Evolutionary conservation across 2,888 invertebrate species (phyloP).

Genomic region (Meta bourneti): DNA sequence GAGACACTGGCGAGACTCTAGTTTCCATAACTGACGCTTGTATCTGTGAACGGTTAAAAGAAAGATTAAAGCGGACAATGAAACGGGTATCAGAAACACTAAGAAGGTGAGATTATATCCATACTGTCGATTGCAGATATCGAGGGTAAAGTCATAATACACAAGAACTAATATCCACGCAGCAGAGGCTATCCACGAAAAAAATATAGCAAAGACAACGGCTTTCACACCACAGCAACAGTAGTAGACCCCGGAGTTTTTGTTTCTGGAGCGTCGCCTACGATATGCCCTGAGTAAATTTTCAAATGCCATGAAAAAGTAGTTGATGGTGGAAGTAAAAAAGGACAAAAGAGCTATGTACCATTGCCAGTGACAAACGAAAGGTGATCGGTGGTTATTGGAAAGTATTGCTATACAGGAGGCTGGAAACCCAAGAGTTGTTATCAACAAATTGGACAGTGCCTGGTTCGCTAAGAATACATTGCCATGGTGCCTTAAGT

Average conservation of each 20-base stretch:
- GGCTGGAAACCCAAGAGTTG: constrained; percentile 72
- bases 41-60: constrained; percentile 66
- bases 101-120: constrained; percentile 73
- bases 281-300: constrained; percentile 76
- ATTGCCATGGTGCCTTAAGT: constrained; percentile 75
- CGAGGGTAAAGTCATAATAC: constrained; percentile 63
- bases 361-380: constrained; percentile 77
- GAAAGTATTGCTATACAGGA: constrained; percentile 76
- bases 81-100: constrained; percentile 71
- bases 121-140: constrained; percentile 70
- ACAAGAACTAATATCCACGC: constrained; percentile 60
- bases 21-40: constrained; percentile 60
- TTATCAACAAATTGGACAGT: constrained; percentile 75
- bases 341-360: constrained; percentile 75
- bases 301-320: constrained; percentile 76
- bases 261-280: constrained; percentile 20
- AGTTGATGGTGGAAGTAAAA: constrained; percentile 73
- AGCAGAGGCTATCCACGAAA: constrained; percentile 71
- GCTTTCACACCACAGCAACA: constrained; percentile 68
- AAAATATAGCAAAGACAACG: constrained; percentile 69
- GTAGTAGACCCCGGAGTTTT: constrained; percentile 60
- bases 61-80: constrained; percentile 64
- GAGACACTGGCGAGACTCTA: constrained; percentile 70
- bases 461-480: constrained; percentile 76
- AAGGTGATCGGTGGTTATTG: constrained; percentile 54